phyloP scores from a whole-genome alignment of 2,888 invertebrate genomes.

The Melangyna quadrimaculata region DNA sequence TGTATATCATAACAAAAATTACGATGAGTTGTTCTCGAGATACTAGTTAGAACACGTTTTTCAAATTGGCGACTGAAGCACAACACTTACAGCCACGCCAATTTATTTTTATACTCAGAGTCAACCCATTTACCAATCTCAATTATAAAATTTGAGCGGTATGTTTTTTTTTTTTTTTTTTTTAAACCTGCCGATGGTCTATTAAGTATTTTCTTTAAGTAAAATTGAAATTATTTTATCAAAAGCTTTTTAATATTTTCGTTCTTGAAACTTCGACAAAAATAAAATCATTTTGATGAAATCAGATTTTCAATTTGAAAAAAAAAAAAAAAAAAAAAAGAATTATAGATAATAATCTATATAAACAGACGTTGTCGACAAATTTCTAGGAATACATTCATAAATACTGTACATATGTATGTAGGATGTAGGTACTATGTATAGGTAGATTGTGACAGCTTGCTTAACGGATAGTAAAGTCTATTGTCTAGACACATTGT shows the following conservation, averaged over 20 bases:
- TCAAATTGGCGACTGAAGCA: too few species aligned
- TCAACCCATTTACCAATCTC: too few species aligned
- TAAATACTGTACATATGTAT: not conserved
- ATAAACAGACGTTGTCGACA: not conserved
- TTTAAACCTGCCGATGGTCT: too few species aligned
- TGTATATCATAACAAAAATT: too few species aligned
- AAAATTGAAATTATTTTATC: not conserved
- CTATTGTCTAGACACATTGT: conserved; percentile 65
- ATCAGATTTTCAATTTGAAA: not conserved
- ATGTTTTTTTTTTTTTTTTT: too few species aligned
- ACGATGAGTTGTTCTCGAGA: too few species aligned
- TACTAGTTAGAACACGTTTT: too few species aligned
- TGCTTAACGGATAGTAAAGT: conserved; percentile 48
- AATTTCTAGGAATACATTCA: conserved; percentile 10
- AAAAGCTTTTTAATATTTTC: not conserved
- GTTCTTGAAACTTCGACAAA: not conserved
- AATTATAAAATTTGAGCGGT: too few species aligned
- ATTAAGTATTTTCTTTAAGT: too few species aligned
- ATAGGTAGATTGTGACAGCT: conserved; percentile 26
- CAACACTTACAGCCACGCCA: too few species aligned
- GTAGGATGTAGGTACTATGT: not conserved
- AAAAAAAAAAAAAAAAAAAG: not conserved
- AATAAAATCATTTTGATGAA: not conserved
- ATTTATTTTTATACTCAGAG: too few species aligned
- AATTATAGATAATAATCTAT: not conserved